Evolutionary conservation across 64 coral and sea anemone species (phyloP).

Genomic region (Montipora cactus): DNA sequence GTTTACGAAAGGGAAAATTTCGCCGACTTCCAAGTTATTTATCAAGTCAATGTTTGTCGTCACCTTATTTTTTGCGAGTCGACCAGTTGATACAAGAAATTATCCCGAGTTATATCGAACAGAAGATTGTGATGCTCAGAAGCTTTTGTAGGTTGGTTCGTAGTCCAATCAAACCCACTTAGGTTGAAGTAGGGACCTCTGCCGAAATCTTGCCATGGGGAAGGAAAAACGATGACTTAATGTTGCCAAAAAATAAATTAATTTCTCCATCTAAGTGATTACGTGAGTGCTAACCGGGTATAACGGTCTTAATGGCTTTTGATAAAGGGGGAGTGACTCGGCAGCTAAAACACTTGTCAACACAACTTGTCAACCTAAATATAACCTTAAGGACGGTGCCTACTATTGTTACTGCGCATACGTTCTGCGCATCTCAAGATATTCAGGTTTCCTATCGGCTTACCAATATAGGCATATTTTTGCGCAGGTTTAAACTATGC

Average conservation of each 20-base stretch:
- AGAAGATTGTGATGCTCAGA: constrained; percentile 48
- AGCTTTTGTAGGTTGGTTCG: background rate
- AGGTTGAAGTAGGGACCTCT: background rate
- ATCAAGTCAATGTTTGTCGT: constrained; percentile 40
- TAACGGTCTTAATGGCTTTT: background rate
- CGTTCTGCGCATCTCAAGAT: no score
- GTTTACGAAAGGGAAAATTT: background rate
- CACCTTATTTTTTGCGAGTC: constrained; percentile 36
- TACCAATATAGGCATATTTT: no score
- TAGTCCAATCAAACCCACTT: constrained; percentile 21
- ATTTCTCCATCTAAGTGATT: no score
- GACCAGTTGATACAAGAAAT: constrained; percentile 54
- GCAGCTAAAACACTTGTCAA: background rate
- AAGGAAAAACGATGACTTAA: background rate
- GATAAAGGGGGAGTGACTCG: background rate
- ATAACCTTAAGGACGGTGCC: no score
- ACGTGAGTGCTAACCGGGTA: no score
- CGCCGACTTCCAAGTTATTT: constrained; percentile 44
- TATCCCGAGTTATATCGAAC: constrained; percentile 54
- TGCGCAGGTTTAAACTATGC: no score
- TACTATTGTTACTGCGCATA: no score
- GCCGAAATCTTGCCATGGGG: background rate
- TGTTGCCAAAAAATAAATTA: background rate
- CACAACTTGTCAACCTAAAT: no score
- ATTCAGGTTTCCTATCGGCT: no score